Conservation (phyloP, 2,888 invertebrate genomes). For the Drymonia ruficornis region DNA sequence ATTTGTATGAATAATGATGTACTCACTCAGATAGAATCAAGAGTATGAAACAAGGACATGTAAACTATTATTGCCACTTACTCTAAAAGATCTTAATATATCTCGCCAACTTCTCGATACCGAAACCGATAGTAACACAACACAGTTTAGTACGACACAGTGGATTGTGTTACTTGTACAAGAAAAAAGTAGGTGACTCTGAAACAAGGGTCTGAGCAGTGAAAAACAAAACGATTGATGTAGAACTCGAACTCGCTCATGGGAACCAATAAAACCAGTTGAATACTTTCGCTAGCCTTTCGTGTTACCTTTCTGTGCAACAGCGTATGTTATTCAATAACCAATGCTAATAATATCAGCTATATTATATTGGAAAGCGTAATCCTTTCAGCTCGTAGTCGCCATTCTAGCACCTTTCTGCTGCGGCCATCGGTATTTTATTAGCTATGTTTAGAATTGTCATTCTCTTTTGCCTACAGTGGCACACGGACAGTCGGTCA, state of each 20-base stretch:
- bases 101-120: slow-evolving; percentile 1
- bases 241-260: slow-evolving; percentile 42
- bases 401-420: no score
- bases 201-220: slow-evolving; percentile 49
- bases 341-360: no score
- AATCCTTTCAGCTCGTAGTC: no score
- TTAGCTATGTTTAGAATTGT: no score
- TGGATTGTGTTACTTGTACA: slow-evolving; percentile 57
- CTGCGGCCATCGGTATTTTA: no score
- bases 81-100: no score
- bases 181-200: slow-evolving; percentile 56
- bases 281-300: slow-evolving; percentile 35
- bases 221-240: slow-evolving; percentile 52
- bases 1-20: background rate
- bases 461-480: no score
- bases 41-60: no score
- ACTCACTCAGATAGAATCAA: no score
- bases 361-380: no score
- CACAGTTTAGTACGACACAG: slow-evolving; percentile 49
- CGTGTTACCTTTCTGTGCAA: background rate
- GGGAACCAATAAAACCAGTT: slow-evolving; percentile 28
- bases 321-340: background rate
- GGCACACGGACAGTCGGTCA: no score
- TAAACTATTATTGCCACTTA: no score
- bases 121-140: slow-evolving; percentile 22